Base-by-base conservation (phyloP, 1,140 invertebrate genomes). In the Gonatopus flavifemur region DNA sequence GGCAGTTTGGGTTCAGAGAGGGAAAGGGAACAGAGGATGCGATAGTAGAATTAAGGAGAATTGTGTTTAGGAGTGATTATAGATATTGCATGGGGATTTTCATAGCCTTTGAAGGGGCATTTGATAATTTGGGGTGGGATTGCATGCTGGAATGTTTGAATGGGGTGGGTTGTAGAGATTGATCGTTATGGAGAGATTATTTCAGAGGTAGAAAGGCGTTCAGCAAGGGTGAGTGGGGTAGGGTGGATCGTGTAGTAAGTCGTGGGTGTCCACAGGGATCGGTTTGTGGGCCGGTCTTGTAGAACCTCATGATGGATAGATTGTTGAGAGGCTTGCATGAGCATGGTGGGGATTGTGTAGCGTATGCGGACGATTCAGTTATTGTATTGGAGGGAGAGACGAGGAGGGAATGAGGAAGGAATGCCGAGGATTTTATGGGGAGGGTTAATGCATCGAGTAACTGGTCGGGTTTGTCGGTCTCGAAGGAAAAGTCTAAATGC, bases 191-290 rank as follows among this genome's bases (percentile, higher is more conserved):
- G 1, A 13, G 8, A 0, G 28, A 12, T 18, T 49, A 54, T 28
- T 19, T 54, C 4, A 4, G 7, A 0, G 19, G 48, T 10, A 21
- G 45, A n/a, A 12, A 25, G 8, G 36, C 43, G 9, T 22, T 8
- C 3, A 28, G 31, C 2, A 3, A 20, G 3, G 16, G 15, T 1
- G 18, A 13, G 2, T 30, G 20, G 19, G 44, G 19, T 24, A 37
- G 48, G 10, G 22, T 25, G 13, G 31, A 39, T 32, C 67, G 56
- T 37, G 3, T 10, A 0, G 49, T 61, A 9, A 66, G 55, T 0
- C 64, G 62, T 49, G 71, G 76, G 0, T 71, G 76, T 25, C 74
- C 76, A 0, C 73, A 78, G 57, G 73, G 74, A 0, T 78, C 73
- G 1, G 69, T 77, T 6, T 35, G 74, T 0, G 72, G 72, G 0